Base-by-base conservation (phyloP, 2,113 vertebrate genomes). In the Crotalus helleri region DNA sequence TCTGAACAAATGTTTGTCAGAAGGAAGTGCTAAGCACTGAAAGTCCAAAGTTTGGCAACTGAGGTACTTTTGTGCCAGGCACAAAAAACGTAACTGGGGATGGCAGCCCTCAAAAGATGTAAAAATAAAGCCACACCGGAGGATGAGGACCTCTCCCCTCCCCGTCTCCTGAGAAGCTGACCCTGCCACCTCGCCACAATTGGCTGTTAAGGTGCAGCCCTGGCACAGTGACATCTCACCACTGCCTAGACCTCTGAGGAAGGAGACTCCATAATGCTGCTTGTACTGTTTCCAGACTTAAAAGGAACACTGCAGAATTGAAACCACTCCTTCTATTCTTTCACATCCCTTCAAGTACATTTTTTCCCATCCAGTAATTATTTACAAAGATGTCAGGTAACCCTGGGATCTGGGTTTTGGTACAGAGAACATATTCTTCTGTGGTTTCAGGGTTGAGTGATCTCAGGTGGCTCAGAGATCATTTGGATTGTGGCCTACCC, bases 351-450 rank as follows among this genome's bases (percentile, higher is more conserved):
- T 64, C 94, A 93, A 97, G 96, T 95, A 96, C 95, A 95, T 95
- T 94, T 95, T 96, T 90, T 53, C 92, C 94, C 94, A 95, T 95
- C 96, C 94, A 94, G 95, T 95, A 94, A 93, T 95, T 97, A 96
- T 95, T 96, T 93, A 93, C 92, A 95, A 89, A 92, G 96, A 95
- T 95, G 95, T 96, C 95, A 94, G 94, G 95, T 97, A 96, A 97
- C 96, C 96, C 96, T 87, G 49, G 87, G 94, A 90, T 93, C 93
- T 85, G 94, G 94, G 93, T 88, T 95, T 95, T 93, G 94, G 92
- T 95, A 95, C 95, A 69, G 97, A 95, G 92, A 92, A 85, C 91
- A 93, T 93, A 94, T 95, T 96, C 94, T 94, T 93, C 95, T 92
- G 94, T 29, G 53, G 94, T 95, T 95, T 94, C 93, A 94, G 89